These are phyloP conservation scores for Oreocharis arfaki DNA, from an alignment of 2,113 vertebrate genomes.

Conservation along the genomic window DNA sequence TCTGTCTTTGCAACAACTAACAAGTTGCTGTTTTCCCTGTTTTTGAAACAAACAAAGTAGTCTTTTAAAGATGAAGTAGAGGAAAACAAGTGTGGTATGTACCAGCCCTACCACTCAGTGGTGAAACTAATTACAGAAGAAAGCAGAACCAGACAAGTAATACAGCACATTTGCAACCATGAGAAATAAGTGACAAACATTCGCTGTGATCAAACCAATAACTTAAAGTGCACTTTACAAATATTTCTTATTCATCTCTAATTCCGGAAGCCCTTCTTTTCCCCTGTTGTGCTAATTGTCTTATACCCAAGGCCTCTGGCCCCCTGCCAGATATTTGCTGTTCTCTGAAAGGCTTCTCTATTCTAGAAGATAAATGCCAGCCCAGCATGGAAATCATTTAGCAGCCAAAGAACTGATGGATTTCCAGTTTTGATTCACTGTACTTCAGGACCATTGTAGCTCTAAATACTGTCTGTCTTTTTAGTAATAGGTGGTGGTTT, in stretches of 20 bases:
- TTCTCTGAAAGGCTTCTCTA: slow-evolving; percentile 51
- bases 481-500: not conserved
- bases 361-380: slow-evolving; percentile 42
- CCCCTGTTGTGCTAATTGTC: slow-evolving; percentile 51
- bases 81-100: slow-evolving; percentile 5
- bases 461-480: not conserved
- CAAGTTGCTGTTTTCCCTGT: not conserved
- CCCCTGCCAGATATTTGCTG: slow-evolving; percentile 41
- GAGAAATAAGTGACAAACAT: slow-evolving; percentile 43
- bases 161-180: not conserved
- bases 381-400: slow-evolving; percentile 55
- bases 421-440: slow-evolving; percentile 24
- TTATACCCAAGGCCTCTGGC: slow-evolving; percentile 23
- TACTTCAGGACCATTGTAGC: not conserved
- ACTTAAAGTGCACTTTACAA: slow-evolving; percentile 50
- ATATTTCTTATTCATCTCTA: slow-evolving; percentile 54
- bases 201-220: slow-evolving; percentile 41
- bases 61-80: slow-evolving; percentile 28
- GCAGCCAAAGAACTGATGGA: slow-evolving; percentile 32
- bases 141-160: slow-evolving; percentile 7
- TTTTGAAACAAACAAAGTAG: slow-evolving; percentile 20
- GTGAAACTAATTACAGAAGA: slow-evolving; percentile 38
- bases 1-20: slow-evolving; percentile 2
- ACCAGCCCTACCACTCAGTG: slow-evolving; percentile 2
- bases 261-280: slow-evolving; percentile 36